phyloP scores from a whole-genome alignment of 2,113 vertebrate species.

The Mastomys natalensis region DNA sequence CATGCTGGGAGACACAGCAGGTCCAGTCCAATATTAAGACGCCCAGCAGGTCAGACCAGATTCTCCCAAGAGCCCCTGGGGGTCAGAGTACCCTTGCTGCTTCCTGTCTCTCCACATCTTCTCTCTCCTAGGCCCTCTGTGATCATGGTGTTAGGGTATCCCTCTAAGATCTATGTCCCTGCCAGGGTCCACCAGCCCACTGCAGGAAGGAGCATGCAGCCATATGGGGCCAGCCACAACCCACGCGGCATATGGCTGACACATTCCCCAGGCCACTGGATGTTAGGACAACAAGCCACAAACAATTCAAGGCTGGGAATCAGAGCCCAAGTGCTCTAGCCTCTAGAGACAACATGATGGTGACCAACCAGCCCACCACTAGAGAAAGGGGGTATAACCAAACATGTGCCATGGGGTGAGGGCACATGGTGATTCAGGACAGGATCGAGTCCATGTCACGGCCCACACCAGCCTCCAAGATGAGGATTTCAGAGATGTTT shows the following conservation, averaged over 20 bases:
- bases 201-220: background rate
- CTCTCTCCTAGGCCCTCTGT: background rate
- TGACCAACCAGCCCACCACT: background rate
- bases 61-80: background rate
- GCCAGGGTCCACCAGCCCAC: background rate
- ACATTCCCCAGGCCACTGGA: no score
- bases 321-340: background rate
- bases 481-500: background rate
- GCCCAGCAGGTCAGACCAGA: slow-evolving; percentile 9
- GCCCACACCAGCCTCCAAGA: background rate
- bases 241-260: background rate
- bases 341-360: background rate
- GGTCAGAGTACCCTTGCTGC: background rate
- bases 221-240: background rate
- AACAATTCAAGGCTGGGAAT: background rate
- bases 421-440: background rate
- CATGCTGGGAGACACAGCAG: background rate
- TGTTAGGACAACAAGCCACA: background rate
- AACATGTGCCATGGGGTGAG: background rate
- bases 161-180: background rate
- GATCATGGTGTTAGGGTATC: background rate
- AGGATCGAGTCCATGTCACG: background rate
- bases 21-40: background rate
- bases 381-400: no score
- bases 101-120: background rate